Conservation (phyloP, 2,888 invertebrate genomes). For the Operophtera brumata region DNA sequence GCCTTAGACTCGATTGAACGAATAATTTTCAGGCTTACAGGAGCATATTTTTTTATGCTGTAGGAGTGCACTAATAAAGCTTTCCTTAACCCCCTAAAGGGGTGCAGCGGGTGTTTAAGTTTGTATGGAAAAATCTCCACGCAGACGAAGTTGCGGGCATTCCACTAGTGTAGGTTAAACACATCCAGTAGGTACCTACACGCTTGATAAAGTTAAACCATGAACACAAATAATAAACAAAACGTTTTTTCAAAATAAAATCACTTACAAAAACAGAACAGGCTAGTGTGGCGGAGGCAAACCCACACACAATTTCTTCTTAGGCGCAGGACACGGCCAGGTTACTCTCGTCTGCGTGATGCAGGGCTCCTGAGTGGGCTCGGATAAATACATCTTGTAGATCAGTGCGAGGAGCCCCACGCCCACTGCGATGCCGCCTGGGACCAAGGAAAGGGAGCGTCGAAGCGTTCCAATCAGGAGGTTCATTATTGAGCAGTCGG, state of each 20-base stretch:
- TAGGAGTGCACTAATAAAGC: too few relatives aligned
- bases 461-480: background rate
- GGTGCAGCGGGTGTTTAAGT: too few relatives aligned
- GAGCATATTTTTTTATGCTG: too few relatives aligned
- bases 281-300: background rate
- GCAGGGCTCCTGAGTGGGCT: background rate
- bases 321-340: conserved; percentile 22
- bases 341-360: conserved; percentile 1
- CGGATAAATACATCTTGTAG: conserved; percentile 31
- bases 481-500: background rate
- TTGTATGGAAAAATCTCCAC: too few relatives aligned
- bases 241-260: background rate
- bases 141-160: too few relatives aligned
- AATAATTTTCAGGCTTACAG: too few relatives aligned
- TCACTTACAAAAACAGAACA: background rate
- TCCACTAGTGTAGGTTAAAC: too few relatives aligned
- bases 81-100: too few relatives aligned
- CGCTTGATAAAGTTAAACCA: conserved; percentile 3
- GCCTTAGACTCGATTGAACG: too few relatives aligned
- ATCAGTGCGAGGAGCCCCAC: conserved; percentile 30
- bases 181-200: too few relatives aligned
- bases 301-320: background rate
- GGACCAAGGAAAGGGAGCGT: background rate
- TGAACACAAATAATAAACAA: background rate
- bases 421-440: conserved; percentile 36